Evolutionary conservation across 2,888 invertebrate genomes (phyloP).

Genomic region (Polyploca ridens): DNA sequence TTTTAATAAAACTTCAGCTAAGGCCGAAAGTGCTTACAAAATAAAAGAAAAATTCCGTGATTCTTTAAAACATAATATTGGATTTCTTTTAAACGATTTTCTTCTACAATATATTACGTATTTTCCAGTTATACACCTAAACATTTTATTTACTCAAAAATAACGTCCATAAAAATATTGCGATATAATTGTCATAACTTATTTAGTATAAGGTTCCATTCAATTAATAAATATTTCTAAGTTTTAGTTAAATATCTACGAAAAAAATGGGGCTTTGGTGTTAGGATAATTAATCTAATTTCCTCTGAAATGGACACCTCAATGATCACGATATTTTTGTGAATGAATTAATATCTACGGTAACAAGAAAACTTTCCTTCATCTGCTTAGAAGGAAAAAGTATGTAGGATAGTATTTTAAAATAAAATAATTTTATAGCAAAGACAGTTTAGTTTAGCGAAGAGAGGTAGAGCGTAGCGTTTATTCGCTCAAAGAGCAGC

Average conservation of each 20-base stretch:
- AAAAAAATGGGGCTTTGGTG: not conserved
- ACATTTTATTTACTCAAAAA: not conserved
- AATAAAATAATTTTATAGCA: too few species aligned
- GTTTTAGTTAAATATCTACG: not conserved
- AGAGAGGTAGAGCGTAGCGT: too few species aligned
- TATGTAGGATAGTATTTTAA: not conserved
- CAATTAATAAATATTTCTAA: not conserved
- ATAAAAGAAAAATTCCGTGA: not conserved
- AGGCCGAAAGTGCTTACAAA: not conserved
- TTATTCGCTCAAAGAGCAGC: too few species aligned
- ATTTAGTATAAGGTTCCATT: not conserved
- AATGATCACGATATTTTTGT: constrained; percentile 1
- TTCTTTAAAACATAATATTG: not conserved
- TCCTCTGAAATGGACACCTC: constrained; percentile 1
- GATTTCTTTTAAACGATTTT: not conserved
- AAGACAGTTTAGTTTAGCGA: too few species aligned
- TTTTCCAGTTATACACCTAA: too few species aligned
- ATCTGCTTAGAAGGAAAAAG: not conserved
- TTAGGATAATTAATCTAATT: constrained; percentile 10
- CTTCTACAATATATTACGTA: too few species aligned
- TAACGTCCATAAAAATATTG: not conserved
- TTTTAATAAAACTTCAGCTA: constrained; percentile 5
- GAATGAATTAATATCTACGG: not conserved
- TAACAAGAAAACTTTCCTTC: constrained; percentile 1
- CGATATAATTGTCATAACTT: not conserved